A percentile compares a stretch with the other conserved stretches of the same genome.
phyloP scores from a whole-genome alignment of 92 coral and sea anemone species.

The Virgularia gustaviana region DNA sequence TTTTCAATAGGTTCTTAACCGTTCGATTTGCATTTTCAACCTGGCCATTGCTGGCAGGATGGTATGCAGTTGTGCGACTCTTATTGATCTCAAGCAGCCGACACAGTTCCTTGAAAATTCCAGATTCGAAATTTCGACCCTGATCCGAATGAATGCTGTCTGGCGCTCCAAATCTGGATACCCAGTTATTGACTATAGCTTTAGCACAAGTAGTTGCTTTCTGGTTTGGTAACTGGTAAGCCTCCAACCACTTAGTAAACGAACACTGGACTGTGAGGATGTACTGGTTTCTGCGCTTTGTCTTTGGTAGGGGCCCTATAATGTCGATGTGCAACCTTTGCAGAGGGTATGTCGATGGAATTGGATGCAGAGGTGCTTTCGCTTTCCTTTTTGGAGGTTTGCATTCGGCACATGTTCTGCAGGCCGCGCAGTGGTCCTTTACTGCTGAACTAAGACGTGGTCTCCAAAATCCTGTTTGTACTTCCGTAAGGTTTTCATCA shows the following conservation, averaged over 20 bases:
- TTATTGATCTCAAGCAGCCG: slow-evolving; percentile 44
- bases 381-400: slow-evolving; percentile 38
- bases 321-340: slow-evolving; percentile 58
- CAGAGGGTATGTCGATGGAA: slow-evolving; percentile 45
- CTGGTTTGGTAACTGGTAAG: slow-evolving; percentile 51
- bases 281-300: slow-evolving; percentile 38
- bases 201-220: slow-evolving; percentile 51
- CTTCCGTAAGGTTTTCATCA: slow-evolving; percentile 38
- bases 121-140: slow-evolving; percentile 56
- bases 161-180: slow-evolving; percentile 43
- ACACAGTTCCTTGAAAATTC: slow-evolving; percentile 44
- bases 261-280: slow-evolving; percentile 37
- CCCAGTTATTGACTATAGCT: slow-evolving; percentile 53
- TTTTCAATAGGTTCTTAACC: no score
- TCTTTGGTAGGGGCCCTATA: slow-evolving; percentile 44
- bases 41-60: slow-evolving; percentile 52
- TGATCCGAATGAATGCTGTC: slow-evolving; percentile 50
- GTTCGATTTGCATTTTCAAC: slow-evolving; percentile 30
- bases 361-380: slow-evolving; percentile 50
- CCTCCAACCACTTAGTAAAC: slow-evolving; percentile 64
- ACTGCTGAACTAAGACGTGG: slow-evolving; percentile 28
- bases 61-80: slow-evolving; percentile 41
- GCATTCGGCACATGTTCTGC: slow-evolving; percentile 51
- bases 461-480: slow-evolving; percentile 5
- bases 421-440: slow-evolving; percentile 42